phyloP scores from a whole-genome alignment of 2,797 vertebrate genomes.

The Siniperca undulata region DNA sequence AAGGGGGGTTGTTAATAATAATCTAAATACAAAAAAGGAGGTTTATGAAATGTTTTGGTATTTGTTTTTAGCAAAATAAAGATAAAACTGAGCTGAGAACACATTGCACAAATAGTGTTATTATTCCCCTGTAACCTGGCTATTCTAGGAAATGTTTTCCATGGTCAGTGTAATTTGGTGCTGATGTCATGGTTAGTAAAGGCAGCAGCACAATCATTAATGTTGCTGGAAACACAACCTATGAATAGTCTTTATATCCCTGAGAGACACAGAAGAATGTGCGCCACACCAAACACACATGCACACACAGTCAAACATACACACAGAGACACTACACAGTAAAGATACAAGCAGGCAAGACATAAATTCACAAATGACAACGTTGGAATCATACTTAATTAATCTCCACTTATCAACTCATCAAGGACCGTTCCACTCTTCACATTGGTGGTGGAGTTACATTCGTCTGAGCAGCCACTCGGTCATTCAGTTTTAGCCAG shows the following conservation, averaged over 20 bases:
- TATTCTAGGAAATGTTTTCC: conserved; percentile 60
- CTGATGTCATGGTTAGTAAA: conserved; percentile 72
- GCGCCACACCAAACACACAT: conserved; percentile 26
- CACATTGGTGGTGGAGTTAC: conserved; percentile 27
- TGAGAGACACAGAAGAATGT: conserved; percentile 48
- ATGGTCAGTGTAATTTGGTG: conserved; percentile 68
- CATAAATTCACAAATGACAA: conserved; percentile 30
- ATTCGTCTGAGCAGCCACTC: conserved; percentile 55
- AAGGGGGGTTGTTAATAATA: conserved; percentile 61
- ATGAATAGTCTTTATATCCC: conserved; percentile 62
- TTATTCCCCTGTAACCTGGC: conserved; percentile 67
- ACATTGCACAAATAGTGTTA: conserved; percentile 50
- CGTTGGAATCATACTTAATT: conserved; percentile 50
- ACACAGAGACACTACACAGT: neutral
- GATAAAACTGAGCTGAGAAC: conserved; percentile 61
- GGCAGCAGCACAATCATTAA: conserved; percentile 54
- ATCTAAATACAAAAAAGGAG: conserved; percentile 63
- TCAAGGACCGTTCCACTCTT: conserved; percentile 23
- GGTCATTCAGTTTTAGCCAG: conserved; percentile 71
- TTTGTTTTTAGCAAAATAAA: conserved; percentile 66
- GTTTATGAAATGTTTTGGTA: conserved; percentile 65
- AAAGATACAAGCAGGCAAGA: conserved; percentile 16
- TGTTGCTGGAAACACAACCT: conserved; percentile 64
- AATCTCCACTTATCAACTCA: conserved; percentile 55
- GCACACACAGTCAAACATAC: conserved; percentile 2